Conservation (phyloP, 2,113 vertebrate genomes). For the Silurus asotus region DNA sequence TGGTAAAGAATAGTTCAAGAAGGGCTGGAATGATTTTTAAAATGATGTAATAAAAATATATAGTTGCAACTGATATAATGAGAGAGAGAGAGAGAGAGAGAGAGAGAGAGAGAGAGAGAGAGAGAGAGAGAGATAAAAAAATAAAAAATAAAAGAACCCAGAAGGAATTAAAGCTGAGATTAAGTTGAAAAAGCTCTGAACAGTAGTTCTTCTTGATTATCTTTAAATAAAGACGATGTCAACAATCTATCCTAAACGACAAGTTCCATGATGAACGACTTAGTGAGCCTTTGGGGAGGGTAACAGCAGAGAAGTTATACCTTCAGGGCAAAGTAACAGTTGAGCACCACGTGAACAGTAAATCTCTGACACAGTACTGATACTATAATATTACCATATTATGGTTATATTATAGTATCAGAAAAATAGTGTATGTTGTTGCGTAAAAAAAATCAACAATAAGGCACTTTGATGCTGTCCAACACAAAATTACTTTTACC, state of each 20-base stretch:
- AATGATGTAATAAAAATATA: not conserved
- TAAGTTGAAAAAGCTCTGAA: constrained; percentile 71
- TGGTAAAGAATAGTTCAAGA: not conserved
- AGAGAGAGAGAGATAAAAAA: constrained; percentile 57
- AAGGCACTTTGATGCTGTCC: not conserved
- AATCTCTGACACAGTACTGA: constrained; percentile 6
- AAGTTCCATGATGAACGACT: constrained; percentile 53
- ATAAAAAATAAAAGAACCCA: constrained; percentile 42
- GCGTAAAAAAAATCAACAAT: not conserved
- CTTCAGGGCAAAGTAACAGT: constrained; percentile 21
- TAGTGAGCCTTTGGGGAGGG: constrained; percentile 10
- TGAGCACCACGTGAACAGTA: not conserved
- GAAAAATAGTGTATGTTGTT: not conserved
- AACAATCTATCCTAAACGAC: constrained; percentile 74
- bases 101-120: constrained; percentile 58
- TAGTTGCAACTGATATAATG: not conserved
- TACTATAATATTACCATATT: not conserved
- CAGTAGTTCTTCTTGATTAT: constrained; percentile 70
- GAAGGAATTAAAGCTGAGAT: constrained; percentile 64
- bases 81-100: constrained; percentile 46
- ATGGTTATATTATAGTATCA: not conserved
- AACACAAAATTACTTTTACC: not conserved
- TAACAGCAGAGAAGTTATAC: constrained; percentile 49
- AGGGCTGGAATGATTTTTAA: not conserved
- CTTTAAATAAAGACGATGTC: constrained; percentile 73